Percentiles rank a stretch among this genome's conserved stretches.
These are phyloP conservation scores for Callyntrura guangdongensis DNA, from an alignment of 2,888 invertebrate genomes.

Conservation along the genomic window DNA sequence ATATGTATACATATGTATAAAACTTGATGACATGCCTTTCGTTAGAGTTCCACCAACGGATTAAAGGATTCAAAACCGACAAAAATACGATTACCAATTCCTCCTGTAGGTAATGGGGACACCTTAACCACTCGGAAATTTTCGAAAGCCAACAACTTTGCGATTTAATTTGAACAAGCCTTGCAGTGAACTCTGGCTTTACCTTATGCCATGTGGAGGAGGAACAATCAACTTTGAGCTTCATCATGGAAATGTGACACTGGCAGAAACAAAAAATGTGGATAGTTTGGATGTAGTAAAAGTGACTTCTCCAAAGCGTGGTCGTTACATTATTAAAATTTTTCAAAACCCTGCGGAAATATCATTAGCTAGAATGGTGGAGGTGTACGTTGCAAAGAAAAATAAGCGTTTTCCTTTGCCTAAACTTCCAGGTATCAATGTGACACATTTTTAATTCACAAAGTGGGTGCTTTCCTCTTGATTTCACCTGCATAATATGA, in stretches of 20 bases:
- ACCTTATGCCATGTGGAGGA: conserved; percentile 88
- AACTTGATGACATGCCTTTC: too few relatives aligned
- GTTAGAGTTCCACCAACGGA: conserved; percentile 85
- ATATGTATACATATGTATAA: too few relatives aligned
- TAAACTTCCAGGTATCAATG: conserved; percentile 86
- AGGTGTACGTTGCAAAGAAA: conserved; percentile 84
- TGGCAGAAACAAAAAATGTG: conserved; percentile 54
- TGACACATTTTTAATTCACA: neutral
- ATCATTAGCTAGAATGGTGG: conserved; percentile 81
- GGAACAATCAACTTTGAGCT: conserved; percentile 81
- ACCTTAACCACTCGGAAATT: neutral
- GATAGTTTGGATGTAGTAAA: conserved; percentile 82
- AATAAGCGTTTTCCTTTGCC: conserved; percentile 87
- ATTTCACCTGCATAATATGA: neutral
- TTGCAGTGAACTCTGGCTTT: conserved; percentile 85
- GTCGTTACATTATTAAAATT: conserved; percentile 82
- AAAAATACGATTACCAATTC: conserved; percentile 86
- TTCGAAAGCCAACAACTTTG: conserved; percentile 71
- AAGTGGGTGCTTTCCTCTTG: neutral
- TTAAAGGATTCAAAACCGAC: conserved; percentile 87
- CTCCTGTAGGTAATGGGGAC: neutral
- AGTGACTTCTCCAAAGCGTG: conserved; percentile 80
- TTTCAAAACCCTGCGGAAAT: conserved; percentile 58
- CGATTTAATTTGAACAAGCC: conserved; percentile 84
- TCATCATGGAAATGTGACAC: conserved; percentile 76